A percentile compares a stretch with the other conserved stretches of the same genome.
Conservation (phyloP, 2,888 invertebrate genomes). For the Pandemis corylana region DNA sequence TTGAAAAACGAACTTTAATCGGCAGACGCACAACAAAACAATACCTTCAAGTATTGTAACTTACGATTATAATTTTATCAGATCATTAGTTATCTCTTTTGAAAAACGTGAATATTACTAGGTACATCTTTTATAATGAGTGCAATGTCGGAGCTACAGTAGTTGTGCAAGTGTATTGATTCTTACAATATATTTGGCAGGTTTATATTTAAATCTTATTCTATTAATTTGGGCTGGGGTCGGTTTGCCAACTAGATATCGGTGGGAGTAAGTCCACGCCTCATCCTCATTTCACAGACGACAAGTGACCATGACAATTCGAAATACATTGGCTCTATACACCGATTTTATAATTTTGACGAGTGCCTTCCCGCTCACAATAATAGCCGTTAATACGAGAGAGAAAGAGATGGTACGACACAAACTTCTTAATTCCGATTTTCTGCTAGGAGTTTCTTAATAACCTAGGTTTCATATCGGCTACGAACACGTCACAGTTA, state of each 20-base stretch:
- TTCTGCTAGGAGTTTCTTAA: too few species aligned
- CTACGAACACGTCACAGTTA: too few species aligned
- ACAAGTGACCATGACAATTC: too few species aligned
- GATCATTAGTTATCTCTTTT: neutral
- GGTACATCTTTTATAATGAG: slow-evolving; percentile 40
- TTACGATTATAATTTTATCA: slow-evolving; percentile 1
- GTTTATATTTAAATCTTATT: slow-evolving; percentile 50
- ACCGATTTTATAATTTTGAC: too few species aligned
- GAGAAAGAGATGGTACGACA: too few species aligned
- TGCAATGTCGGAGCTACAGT: slow-evolving; percentile 42
- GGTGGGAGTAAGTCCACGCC: neutral
- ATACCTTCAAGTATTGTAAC: neutral
- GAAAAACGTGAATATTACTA: neutral
- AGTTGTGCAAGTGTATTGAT: slow-evolving; percentile 55
- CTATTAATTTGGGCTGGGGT: slow-evolving; percentile 21
- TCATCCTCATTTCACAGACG: neutral
- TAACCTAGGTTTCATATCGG: too few species aligned
- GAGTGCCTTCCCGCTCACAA: too few species aligned
- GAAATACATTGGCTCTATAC: too few species aligned
- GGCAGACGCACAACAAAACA: neutral
- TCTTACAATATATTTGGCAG: slow-evolving; percentile 75
- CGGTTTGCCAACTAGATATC: slow-evolving; percentile 2
- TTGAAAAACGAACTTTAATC: neutral
- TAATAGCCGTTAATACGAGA: too few species aligned
- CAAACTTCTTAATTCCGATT: too few species aligned